phyloP scores from a whole-genome alignment of 1,140 invertebrate genomes.

The Drosophila lowei region DNA sequence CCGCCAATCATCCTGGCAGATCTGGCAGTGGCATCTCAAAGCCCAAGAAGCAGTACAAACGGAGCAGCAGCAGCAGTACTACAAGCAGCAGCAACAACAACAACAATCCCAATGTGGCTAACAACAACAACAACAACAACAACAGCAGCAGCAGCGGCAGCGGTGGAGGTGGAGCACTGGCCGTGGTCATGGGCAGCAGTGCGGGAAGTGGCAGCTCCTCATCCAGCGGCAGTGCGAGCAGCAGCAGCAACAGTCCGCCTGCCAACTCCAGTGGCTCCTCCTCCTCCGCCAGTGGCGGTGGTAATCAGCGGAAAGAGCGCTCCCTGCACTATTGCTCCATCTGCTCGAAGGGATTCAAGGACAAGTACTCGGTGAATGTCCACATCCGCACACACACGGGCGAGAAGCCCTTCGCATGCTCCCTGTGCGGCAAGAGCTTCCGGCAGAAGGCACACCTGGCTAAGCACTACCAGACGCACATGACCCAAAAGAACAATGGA shows the following conservation, averaged over 20 bases:
- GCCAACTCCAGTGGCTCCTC: conserved; percentile 65
- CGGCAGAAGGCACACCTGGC: conserved; percentile 98
- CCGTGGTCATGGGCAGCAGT: conserved; percentile 45
- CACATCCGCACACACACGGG: conserved; percentile 94
- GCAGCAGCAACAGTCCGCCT: conserved; percentile 68
- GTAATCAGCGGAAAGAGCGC: conserved; percentile 89
- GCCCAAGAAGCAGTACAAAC: conserved; percentile 84
- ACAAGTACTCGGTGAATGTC: conserved; percentile 96
- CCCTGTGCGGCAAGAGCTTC: conserved; percentile 94
- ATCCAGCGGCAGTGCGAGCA: conserved; percentile 71
- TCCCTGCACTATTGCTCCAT: conserved; percentile 95
- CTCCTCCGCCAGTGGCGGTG: conserved; percentile 66
- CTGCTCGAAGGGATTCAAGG: conserved; percentile 96
- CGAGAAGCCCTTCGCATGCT: conserved; percentile 95
- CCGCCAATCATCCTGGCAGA: conserved; percentile 20
- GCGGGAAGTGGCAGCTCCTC: conserved; percentile 50
- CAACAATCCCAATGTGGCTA: conserved; percentile 69
- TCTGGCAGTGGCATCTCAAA: conserved; percentile 55
- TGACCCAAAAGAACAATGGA: conserved; percentile 88
- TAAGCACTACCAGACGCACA: conserved; percentile 98
- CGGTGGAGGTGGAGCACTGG: conserved; percentile 80
- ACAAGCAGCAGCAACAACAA: conserved; percentile 55
- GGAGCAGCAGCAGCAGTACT: conserved; percentile 75
- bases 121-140: conserved; percentile 80
- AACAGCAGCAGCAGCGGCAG: conserved; percentile 83